phyloP scores from a whole-genome alignment of 2,888 invertebrate genomes.

The Alcis repandata region DNA sequence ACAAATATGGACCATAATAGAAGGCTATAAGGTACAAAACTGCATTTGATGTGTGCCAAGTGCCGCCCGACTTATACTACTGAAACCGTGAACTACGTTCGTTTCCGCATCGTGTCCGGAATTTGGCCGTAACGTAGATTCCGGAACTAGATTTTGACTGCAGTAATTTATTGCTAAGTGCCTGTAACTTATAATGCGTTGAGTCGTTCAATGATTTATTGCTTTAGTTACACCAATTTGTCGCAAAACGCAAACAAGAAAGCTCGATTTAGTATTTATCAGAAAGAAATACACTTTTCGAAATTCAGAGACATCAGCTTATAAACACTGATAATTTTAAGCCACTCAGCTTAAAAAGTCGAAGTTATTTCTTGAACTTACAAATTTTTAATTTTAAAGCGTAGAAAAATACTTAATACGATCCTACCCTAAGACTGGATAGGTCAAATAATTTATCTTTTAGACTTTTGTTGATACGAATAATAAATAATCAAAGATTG shows the following conservation, averaged over 20 bases:
- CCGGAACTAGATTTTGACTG: constrained; percentile 30
- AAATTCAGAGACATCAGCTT: too few species aligned
- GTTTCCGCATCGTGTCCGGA: constrained; percentile 22
- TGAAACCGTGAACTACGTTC: constrained; percentile 4
- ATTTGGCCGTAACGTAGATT: constrained; percentile 21
- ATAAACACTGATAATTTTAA: too few species aligned
- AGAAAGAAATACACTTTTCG: too few species aligned
- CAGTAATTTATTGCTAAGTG: constrained; percentile 31
- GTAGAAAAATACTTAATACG: too few species aligned
- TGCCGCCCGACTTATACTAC: background rate
- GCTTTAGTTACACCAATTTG: background rate
- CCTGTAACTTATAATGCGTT: constrained; percentile 23
- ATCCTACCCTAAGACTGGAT: background rate
- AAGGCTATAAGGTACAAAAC: background rate
- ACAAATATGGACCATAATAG: background rate
- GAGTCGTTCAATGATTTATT: constrained; percentile 21
- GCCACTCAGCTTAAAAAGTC: too few species aligned
- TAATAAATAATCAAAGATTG: background rate
- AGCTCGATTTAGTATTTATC: too few species aligned
- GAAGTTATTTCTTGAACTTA: too few species aligned
- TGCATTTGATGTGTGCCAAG: background rate
- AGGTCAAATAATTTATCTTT: background rate
- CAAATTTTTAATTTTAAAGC: too few species aligned
- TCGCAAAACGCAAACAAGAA: too few species aligned
- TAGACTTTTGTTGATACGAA: background rate